Percentiles rank a stretch among this genome's conserved stretches.
Evolutionary conservation across 2,113 vertebrate species (phyloP).

Genomic region (Mus musculus): DNA sequence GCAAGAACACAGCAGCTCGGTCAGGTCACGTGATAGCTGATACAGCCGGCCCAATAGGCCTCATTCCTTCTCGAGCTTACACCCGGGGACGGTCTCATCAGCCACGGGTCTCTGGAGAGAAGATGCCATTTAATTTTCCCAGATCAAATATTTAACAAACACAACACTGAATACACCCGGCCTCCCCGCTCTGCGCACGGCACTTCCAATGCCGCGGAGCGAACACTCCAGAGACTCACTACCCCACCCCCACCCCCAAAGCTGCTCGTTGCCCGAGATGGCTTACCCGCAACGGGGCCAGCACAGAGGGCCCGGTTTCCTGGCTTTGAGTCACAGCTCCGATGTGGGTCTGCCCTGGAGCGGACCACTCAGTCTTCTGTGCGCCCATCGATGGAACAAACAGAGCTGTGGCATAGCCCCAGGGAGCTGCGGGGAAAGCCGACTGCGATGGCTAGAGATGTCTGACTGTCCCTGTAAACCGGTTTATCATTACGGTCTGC

Average conservation of each 20-base stretch:
- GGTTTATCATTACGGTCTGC: not conserved
- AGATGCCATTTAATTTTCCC: conserved; percentile 71
- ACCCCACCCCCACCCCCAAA: not conserved
- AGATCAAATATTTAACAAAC: conserved; percentile 80
- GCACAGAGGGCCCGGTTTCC: fast-evolving
- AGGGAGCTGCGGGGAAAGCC: not conserved
- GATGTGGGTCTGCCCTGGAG: not conserved
- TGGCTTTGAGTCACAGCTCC: not conserved
- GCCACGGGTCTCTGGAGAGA: conserved; percentile 67
- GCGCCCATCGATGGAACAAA: not conserved
- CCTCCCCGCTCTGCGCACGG: not conserved
- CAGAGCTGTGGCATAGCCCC: not conserved
- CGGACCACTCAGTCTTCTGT: no score
- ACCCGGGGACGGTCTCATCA: conserved; percentile 63
- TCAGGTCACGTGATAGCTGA: not conserved
- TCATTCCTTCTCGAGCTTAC: conserved; percentile 31
- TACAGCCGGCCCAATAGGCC: not conserved
- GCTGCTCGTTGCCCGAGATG: not conserved
- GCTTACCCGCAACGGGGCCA: not conserved
- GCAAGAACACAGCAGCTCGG: not conserved
- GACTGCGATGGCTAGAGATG: no score
- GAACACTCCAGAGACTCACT: conserved; percentile 7
- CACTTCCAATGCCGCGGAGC: conserved; percentile 29
- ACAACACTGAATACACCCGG: conserved; percentile 33
- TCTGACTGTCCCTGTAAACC: fast-evolving